Conservation (phyloP, 2,113 vertebrate genomes). For the Perca schrenkii region DNA sequence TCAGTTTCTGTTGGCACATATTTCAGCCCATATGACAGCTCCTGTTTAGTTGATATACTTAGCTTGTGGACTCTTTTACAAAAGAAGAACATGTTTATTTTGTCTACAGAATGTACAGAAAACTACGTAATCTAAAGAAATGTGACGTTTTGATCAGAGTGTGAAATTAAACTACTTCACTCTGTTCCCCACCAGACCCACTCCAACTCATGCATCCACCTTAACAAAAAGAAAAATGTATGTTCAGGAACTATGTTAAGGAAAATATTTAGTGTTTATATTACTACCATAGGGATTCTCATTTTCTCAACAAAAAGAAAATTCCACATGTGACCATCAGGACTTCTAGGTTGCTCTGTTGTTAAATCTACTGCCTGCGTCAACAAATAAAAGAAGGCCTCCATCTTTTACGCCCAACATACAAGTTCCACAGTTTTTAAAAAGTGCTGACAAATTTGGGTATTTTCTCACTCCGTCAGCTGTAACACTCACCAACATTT, state of each 20-base stretch:
- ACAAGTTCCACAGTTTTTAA: constrained; percentile 12
- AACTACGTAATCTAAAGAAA: background rate
- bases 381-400: background rate
- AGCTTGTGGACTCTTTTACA: background rate
- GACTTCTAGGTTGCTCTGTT: background rate
- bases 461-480: constrained; percentile 51
- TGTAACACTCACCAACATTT: constrained; percentile 19
- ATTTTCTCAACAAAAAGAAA: background rate
- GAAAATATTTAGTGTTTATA: background rate
- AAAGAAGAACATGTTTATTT: background rate
- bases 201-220: background rate
- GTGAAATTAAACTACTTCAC: background rate
- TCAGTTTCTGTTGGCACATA: too few species aligned
- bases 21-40: too few species aligned
- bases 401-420: background rate
- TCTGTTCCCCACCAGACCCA: background rate
- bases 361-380: background rate
- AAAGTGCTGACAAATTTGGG: constrained; percentile 52
- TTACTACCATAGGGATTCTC: background rate
- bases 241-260: background rate
- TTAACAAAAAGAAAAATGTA: background rate
- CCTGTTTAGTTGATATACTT: background rate
- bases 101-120: background rate
- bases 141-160: background rate
- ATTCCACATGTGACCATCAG: background rate